Evolutionary conservation across 2,888 invertebrate genomes (phyloP), one percentile per base, ranked within the genome.

Genomic region (Drosophila longiperda): DNA sequence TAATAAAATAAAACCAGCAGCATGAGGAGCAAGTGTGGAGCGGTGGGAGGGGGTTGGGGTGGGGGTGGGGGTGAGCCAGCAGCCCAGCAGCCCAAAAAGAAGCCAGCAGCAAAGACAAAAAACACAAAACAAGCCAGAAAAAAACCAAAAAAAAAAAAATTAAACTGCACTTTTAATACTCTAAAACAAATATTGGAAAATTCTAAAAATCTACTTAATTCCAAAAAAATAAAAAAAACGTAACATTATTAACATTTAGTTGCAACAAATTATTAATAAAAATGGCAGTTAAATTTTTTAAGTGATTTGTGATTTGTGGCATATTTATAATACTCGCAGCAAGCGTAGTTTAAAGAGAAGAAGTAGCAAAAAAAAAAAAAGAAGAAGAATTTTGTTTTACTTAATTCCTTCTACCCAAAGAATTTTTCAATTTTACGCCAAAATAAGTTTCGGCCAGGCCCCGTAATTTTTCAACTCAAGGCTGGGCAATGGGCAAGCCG

Each of bases 391-490:
- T 81, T 75, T 78, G 83, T 79, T 85, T 75, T 73, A 74, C 83
- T 87, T 86, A 87, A 86, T 87, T 85, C 80, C 73, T 80, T 78
- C 74, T 75, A 83, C 72, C 78, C 75, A 82, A 91, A 82, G 91
- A 92, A 92, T 92, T 91, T 91, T 91, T 91, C 90, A 91, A 91
- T 92, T 91, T 91, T 90, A 91, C 92, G 92, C 90, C 90, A 90
- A 92, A 91, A 91, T 91, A 90, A 89, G 90, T 91, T 92, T 89
- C 77, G 80, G 78, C 77, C 89, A 83, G 81, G 85, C 82, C 48
- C 90, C 90, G 90, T 83, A 89, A 90, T 87, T 88, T 87, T 88
- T 90, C 89, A 90, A 79, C 42, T 36, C 9, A 60, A 49, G 55
- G 57, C 55, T 17, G 40, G n/a, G 50, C 15, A 49, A n/a, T 29